Conservation (phyloP, 2,113 vertebrate species). For the Xenopus tropicalis region DNA sequence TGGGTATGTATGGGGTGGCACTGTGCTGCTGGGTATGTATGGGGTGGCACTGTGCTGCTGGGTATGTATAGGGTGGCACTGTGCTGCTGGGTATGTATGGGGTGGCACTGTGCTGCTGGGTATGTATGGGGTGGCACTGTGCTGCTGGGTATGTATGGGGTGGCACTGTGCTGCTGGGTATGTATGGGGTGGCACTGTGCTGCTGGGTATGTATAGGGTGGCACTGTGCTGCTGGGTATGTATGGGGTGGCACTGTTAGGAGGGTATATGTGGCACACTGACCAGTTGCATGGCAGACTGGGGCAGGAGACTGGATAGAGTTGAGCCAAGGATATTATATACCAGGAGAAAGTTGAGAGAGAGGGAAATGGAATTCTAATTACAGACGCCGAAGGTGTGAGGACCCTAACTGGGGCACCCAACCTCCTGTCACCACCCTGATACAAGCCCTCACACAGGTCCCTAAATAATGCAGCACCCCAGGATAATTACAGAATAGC, state of each 20-base stretch:
- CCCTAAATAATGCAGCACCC: constrained; percentile 85
- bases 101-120: too few relatives aligned
- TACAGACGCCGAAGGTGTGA: constrained; percentile 39
- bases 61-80: too few relatives aligned
- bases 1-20: background rate
- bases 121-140: too few relatives aligned
- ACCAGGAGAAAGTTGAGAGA: constrained; percentile 29
- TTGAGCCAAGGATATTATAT: constrained; percentile 7
- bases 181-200: background rate
- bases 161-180: too few relatives aligned
- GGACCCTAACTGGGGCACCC: constrained; percentile 33
- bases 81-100: too few relatives aligned
- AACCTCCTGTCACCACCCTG: constrained; percentile 57
- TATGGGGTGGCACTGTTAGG: too few relatives aligned
- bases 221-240: too few relatives aligned
- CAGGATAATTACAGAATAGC: constrained; percentile 88
- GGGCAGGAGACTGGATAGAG: too few relatives aligned
- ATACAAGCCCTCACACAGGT: constrained; percentile 59
- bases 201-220: background rate
- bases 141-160: too few relatives aligned
- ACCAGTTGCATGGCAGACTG: too few relatives aligned
- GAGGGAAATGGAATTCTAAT: constrained; percentile 33
- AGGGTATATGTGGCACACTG: too few relatives aligned
- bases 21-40: too few relatives aligned
- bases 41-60: background rate